Conservation (phyloP, 2,113 vertebrate genomes). For the Egretta garzetta region DNA sequence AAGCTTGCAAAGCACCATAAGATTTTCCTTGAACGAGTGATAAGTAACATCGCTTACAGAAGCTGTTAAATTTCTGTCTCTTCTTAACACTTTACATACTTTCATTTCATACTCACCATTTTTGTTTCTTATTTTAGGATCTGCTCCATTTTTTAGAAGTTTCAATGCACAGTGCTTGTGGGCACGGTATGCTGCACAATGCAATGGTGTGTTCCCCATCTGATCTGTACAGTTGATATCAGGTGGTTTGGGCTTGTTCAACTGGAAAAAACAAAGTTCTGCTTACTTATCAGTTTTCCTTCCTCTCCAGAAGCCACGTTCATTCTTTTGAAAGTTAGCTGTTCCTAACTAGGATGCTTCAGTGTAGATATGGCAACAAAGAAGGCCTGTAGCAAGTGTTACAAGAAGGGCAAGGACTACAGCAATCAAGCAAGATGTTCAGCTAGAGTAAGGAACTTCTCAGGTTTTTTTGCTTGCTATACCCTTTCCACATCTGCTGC, state of each 20-base stretch:
- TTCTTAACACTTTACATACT: background rate
- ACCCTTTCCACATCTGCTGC: background rate
- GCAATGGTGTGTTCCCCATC: slow-evolving; percentile 90
- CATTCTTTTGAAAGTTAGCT: background rate
- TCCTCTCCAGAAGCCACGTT: background rate
- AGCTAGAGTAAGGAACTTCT: background rate
- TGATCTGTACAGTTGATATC: slow-evolving; percentile 88
- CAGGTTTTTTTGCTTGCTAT: background rate
- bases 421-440: background rate
- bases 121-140: slow-evolving; percentile 82
- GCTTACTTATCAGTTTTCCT: background rate
- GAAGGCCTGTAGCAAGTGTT: background rate
- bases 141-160: slow-evolving; percentile 87
- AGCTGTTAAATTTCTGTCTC: background rate
- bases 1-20: background rate
- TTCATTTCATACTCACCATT: slow-evolving; percentile 76
- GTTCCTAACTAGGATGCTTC: background rate
- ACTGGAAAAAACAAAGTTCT: slow-evolving; percentile 64
- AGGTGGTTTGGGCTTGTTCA: slow-evolving; percentile 81
- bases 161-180: slow-evolving; percentile 87
- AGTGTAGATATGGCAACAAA: background rate
- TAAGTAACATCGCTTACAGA: background rate
- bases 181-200: slow-evolving; percentile 90
- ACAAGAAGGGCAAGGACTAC: background rate
- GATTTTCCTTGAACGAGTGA: background rate